Conservation (phyloP, 2,797 vertebrate species). For the Borostomias antarcticus region DNA sequence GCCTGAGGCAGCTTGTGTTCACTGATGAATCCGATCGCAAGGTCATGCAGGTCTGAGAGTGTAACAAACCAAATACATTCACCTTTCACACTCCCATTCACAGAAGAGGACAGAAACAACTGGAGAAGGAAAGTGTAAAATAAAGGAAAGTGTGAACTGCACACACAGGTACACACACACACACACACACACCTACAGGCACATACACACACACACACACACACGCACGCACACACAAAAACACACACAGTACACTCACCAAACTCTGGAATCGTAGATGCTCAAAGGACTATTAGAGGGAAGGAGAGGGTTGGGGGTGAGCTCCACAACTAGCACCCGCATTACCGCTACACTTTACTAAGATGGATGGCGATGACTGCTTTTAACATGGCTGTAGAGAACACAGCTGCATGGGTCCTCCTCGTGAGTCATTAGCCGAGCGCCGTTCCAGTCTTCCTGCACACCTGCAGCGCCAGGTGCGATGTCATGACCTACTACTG, state of each 20-base stretch:
- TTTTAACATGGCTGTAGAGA: constrained; percentile 48
- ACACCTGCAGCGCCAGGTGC: constrained; percentile 76
- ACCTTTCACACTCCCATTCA: not conserved
- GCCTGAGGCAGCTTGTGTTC: constrained; percentile 48
- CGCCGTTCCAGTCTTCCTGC: constrained; percentile 61
- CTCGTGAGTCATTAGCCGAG: constrained; percentile 68
- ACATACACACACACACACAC: not conserved
- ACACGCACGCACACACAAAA: not conserved
- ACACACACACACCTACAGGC: not conserved
- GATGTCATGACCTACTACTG: constrained; percentile 58
- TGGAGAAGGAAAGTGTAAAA: not conserved
- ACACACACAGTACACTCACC: no score
- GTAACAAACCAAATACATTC: constrained; percentile 15
- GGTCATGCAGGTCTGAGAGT: constrained; percentile 50
- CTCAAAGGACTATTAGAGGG: no score
- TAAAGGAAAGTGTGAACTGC: not conserved
- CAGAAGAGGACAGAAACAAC: not conserved
- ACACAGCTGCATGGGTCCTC: constrained; percentile 47
- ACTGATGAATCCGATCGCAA: constrained; percentile 49
- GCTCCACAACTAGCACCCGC: no score
- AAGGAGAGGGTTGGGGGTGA: no score
- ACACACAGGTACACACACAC: not conserved
- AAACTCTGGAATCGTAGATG: no score
- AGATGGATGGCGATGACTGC: constrained; percentile 60
- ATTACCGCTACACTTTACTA: no score